phyloP scores from a whole-genome alignment of 2,888 invertebrate genomes.

The Tuta absoluta region DNA sequence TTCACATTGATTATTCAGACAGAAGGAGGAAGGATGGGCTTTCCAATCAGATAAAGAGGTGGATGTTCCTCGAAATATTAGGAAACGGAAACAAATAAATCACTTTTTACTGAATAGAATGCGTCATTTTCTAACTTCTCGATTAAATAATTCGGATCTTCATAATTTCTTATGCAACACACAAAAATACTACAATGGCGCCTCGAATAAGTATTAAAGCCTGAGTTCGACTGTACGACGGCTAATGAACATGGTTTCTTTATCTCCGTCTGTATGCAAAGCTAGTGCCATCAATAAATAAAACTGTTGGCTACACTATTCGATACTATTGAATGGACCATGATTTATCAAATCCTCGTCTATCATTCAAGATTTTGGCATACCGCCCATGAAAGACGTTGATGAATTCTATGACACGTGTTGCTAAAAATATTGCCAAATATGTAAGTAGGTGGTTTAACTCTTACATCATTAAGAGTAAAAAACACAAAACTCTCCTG shows the following conservation, averaged over 20 bases:
- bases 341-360: neutral
- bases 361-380: neutral
- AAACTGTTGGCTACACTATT: neutral
- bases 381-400: neutral
- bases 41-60: too few species aligned
- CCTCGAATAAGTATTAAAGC: too few species aligned
- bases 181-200: too few species aligned
- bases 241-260: neutral
- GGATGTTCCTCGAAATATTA: too few species aligned
- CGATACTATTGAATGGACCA: neutral
- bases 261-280: neutral
- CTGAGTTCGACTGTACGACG: too few species aligned
- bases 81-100: too few species aligned
- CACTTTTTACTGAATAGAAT: too few species aligned
- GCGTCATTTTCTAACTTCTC: too few species aligned
- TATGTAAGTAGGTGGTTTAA: neutral
- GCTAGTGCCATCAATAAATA: too few species aligned
- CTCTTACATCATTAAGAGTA: neutral
- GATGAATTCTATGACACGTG: neutral
- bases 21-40: too few species aligned
- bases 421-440: constrained; percentile 1
- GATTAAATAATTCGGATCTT: too few species aligned
- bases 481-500: neutral
- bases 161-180: too few species aligned
- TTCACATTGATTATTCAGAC: neutral